Percentiles rank a stretch among this genome's conserved stretches.
These are phyloP conservation scores for Diachasma alloeum DNA, from an alignment of 1,140 invertebrate genomes.

Conservation along the genomic window DNA sequence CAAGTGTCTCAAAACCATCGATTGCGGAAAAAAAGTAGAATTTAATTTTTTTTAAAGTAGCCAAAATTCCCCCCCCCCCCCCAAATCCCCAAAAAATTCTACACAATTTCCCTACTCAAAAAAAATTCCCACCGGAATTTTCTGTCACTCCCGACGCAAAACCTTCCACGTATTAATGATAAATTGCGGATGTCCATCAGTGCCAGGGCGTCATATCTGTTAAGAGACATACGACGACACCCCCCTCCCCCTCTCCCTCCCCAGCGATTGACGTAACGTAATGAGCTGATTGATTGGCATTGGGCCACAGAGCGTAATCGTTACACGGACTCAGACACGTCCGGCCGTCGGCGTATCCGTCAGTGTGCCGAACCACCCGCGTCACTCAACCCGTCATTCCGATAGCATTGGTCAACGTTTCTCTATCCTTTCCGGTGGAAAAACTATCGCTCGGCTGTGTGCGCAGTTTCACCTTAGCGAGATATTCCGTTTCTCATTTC, in stretches of 20 bases:
- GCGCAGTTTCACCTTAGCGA: background rate
- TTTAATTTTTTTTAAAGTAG: too few species aligned
- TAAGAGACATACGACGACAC: constrained; percentile 22
- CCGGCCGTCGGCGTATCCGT: constrained; percentile 29
- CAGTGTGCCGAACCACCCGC: constrained; percentile 31
- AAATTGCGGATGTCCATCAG: background rate
- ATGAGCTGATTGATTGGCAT: constrained; percentile 59
- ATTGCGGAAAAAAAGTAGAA: too few species aligned
- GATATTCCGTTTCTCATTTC: background rate
- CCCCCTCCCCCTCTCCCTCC: background rate
- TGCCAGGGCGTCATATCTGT: background rate
- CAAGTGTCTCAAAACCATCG: too few species aligned
- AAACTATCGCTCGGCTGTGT: background rate
- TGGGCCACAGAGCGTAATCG: constrained; percentile 48
- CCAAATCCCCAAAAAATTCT: too few species aligned
- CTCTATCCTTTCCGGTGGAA: constrained; percentile 7
- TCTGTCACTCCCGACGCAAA: background rate
- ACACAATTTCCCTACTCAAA: too few species aligned
- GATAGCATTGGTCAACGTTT: constrained; percentile 39
- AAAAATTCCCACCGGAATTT: too few species aligned
- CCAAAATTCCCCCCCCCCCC: too few species aligned
- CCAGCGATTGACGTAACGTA: constrained; percentile 41
- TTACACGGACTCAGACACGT: constrained; percentile 49
- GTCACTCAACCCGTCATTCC: constrained; percentile 40
- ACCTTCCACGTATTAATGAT: background rate